These are phyloP conservation scores for Eidolon helvum DNA, from an alignment of 2,113 vertebrate species.

Conservation along the genomic window DNA sequence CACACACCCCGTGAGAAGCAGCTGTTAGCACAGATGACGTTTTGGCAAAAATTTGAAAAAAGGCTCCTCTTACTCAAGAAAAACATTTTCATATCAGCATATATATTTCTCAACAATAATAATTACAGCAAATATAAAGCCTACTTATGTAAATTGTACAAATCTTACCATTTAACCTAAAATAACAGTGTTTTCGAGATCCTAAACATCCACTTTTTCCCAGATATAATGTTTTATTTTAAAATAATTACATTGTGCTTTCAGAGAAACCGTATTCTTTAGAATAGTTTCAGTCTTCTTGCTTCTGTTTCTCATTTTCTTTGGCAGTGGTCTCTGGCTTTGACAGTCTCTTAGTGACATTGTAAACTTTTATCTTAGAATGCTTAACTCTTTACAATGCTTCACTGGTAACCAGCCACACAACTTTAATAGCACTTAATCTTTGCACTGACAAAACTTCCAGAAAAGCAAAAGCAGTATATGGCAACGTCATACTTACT, in stretches of 20 bases:
- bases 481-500: not conserved
- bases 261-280: not conserved
- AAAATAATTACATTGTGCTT: not conserved
- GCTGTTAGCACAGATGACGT: not conserved
- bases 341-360: not conserved
- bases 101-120: not conserved
- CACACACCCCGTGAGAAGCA: fast-evolving
- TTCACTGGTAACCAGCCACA: not conserved
- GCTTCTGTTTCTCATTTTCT: not conserved
- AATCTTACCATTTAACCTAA: not conserved
- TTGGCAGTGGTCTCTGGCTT: not conserved
- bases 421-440: not conserved
- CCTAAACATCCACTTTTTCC: not conserved
- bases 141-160: fast-evolving
- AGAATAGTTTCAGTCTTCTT: not conserved
- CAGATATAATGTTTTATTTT: too few species aligned
- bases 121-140: too few species aligned
- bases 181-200: not conserved
- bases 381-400: not conserved
- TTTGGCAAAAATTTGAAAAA: not conserved
- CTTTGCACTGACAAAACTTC: not conserved
- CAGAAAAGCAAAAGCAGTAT: not conserved
- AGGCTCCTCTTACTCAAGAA: not conserved
- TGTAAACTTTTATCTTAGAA: not conserved
- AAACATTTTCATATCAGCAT: fast-evolving